Conservation (phyloP, 2,888 invertebrate species). For the Artemia sinica region DNA sequence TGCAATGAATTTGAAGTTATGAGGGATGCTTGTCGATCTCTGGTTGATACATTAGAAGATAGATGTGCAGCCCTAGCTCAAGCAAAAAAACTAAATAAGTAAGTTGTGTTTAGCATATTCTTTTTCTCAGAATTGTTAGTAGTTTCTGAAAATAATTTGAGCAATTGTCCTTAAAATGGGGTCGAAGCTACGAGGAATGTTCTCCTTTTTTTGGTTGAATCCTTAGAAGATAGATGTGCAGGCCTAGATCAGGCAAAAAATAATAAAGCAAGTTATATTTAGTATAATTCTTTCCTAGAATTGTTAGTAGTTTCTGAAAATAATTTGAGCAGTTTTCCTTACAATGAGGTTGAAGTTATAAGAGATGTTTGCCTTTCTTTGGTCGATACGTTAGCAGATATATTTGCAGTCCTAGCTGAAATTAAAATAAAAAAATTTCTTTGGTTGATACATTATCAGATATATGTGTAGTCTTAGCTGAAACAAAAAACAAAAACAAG, state of each 20-base stretch:
- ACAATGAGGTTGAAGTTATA: not conserved
- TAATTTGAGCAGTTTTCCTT: too few species aligned
- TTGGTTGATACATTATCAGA: too few species aligned
- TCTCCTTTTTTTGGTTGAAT: not conserved
- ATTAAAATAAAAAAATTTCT: too few species aligned
- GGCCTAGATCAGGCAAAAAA: not conserved
- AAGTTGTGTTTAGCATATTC: too few species aligned
- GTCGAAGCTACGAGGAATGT: not conserved
- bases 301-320: too few species aligned
- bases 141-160: too few species aligned
- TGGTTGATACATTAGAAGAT: not conserved
- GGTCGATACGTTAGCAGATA: not conserved
- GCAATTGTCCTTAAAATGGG: too few species aligned
- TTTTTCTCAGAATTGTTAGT: too few species aligned
- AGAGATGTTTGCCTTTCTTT: not conserved
- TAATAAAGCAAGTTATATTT: not conserved
- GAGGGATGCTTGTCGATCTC: conserved; percentile 3
- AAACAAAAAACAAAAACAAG: not conserved
- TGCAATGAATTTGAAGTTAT: not conserved
- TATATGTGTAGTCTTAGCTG: too few species aligned
- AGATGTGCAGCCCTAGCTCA: not conserved
- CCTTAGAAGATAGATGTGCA: conserved; percentile 1
- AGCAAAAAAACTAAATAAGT: conserved; percentile 1
- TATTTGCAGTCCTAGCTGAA: not conserved
- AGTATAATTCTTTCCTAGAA: too few species aligned